phyloP scores from a whole-genome alignment of 2,888 invertebrate species.

The Calephelis perditalis region DNA sequence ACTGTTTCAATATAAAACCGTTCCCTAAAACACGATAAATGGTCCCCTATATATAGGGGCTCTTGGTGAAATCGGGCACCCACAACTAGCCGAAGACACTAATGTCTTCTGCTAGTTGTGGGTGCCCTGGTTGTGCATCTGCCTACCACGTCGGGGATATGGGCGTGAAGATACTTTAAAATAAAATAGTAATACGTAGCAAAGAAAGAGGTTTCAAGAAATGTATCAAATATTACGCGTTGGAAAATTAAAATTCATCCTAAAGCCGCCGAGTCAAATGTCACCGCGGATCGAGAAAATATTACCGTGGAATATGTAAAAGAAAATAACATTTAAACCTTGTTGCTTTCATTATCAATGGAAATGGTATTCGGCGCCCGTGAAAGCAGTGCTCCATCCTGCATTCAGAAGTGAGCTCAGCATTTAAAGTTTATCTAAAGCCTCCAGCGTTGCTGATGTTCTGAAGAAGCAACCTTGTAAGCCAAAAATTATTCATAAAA shows the following conservation, averaged over 20 bases:
- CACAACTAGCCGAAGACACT: no score
- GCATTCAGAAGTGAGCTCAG: slow-evolving; percentile 16
- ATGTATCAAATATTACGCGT: not conserved
- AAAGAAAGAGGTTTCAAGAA: no score
- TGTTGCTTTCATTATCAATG: slow-evolving; percentile 30
- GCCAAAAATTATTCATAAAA: not conserved
- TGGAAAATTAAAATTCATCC: not conserved
- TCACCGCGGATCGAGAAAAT: slow-evolving; percentile 19
- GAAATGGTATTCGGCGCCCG: slow-evolving; percentile 29
- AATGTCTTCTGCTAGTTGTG: no score
- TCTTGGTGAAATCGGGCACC: no score
- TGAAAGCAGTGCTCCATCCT: slow-evolving; percentile 16
- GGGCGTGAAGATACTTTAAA: no score
- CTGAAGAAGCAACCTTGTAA: not conserved
- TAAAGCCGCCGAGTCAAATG: not conserved
- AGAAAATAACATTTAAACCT: slow-evolving; percentile 24
- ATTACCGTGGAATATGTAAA: slow-evolving; percentile 23
- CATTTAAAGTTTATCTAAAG: slow-evolving; percentile 20
- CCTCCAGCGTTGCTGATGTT: slow-evolving; percentile 16
- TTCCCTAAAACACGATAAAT: no score
- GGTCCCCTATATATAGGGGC: no score
- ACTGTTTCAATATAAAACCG: no score
- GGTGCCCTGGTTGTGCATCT: no score
- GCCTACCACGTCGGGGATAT: no score
- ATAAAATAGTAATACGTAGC: no score